phyloP scores from a whole-genome alignment of 2,113 vertebrate species.

The Callopanchax toddi region DNA sequence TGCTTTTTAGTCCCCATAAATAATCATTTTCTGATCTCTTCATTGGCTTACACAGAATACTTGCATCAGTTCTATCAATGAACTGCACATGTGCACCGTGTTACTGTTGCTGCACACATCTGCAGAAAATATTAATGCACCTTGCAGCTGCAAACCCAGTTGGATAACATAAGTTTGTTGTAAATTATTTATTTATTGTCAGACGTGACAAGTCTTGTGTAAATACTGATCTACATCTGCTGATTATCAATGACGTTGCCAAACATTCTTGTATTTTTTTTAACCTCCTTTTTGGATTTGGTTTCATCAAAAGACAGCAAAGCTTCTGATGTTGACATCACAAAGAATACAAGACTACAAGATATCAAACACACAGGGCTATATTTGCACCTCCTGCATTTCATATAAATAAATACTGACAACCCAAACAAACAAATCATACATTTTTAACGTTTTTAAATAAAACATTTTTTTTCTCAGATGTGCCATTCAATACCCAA shows the following conservation, averaged over 20 bases:
- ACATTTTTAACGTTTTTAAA: neutral
- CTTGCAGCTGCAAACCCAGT: neutral
- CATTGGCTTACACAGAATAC: too few species aligned
- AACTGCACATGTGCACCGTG: too few species aligned
- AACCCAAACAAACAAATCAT: conserved; percentile 6
- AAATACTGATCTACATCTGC: neutral
- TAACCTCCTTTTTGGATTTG: neutral
- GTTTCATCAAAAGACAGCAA: neutral
- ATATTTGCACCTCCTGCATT: too few species aligned
- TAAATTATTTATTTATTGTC: neutral
- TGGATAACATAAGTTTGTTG: too few species aligned
- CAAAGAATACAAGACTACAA: neutral
- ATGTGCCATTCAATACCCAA: neutral
- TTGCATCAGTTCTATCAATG: too few species aligned
- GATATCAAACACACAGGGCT: neutral
- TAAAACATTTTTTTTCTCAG: neutral
- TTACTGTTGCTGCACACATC: neutral
- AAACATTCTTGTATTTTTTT: neutral
- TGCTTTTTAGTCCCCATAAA: neutral
- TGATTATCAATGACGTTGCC: neutral
- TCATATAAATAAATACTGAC: neutral
- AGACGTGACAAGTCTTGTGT: neutral
- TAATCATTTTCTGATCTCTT: neutral
- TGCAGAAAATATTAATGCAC: neutral
- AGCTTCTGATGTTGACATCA: conserved; percentile 6